Conservation (phyloP, 2,888 invertebrate genomes). For the Trypoxylon attenuatum region DNA sequence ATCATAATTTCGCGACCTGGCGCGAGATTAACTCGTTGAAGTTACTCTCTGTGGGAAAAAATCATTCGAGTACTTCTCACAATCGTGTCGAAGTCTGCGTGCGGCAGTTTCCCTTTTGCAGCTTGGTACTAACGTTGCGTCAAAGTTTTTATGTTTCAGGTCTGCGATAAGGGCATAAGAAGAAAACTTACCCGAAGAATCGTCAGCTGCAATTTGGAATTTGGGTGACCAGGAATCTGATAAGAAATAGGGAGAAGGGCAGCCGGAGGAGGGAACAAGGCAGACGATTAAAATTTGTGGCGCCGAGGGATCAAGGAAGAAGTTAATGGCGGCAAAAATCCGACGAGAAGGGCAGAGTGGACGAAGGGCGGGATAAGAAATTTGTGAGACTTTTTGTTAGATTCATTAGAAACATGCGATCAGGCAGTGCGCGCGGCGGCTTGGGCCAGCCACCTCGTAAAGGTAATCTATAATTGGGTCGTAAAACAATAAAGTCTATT, state of each 20-base stretch:
- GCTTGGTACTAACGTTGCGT: too few species aligned
- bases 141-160: too few species aligned
- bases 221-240: conserved; percentile 8
- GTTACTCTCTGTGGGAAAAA: not conserved
- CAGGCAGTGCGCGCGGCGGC: conserved; percentile 26
- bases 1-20: too few species aligned
- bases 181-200: too few species aligned
- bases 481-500: conserved; percentile 72
- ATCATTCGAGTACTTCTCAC: too few species aligned
- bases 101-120: too few species aligned
- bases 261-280: conserved; percentile 3
- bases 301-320: conserved; percentile 41
- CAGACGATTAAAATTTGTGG: conserved; percentile 52
- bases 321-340: conserved; percentile 43
- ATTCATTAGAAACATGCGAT: conserved; percentile 62
- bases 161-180: too few species aligned
- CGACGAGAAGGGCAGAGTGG: conserved; percentile 2
- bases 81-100: too few species aligned
- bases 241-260: conserved; percentile 14
- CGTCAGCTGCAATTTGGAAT: conserved; percentile 12
- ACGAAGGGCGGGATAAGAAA: conserved; percentile 27
- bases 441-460: conserved; percentile 63
- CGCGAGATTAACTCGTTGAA: too few species aligned
- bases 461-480: conserved; percentile 71
- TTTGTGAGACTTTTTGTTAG: conserved; percentile 54